A percentile compares a stretch with the other conserved stretches of the same genome.
phyloP scores from a whole-genome alignment of 92 coral and sea anemone genomes.

The Palythoa heliodiscus region DNA sequence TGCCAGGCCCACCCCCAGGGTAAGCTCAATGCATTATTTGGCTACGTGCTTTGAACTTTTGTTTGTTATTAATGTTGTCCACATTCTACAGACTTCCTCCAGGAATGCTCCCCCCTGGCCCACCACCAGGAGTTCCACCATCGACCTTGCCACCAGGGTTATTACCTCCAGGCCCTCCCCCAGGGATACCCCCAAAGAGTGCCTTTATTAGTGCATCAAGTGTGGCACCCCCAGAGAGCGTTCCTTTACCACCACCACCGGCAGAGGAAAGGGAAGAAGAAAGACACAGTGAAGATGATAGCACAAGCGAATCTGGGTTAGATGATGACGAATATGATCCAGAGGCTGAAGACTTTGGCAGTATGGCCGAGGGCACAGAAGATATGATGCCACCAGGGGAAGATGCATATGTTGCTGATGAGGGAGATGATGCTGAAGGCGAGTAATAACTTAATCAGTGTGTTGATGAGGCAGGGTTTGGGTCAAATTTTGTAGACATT shows the following conservation, averaged over 20 bases:
- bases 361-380: constrained; percentile 38
- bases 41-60: background rate
- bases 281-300: constrained; percentile 73
- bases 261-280: constrained; percentile 56
- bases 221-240: constrained; percentile 12
- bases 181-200: constrained; percentile 66
- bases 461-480: too few relatives aligned
- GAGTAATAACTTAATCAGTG: background rate
- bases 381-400: constrained; percentile 53
- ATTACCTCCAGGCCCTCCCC: constrained; percentile 69
- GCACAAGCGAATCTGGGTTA: constrained; percentile 88
- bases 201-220: constrained; percentile 25
- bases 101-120: constrained; percentile 75
- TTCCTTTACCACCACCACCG: constrained; percentile 24
- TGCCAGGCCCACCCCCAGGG: constrained; percentile 74
- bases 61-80: background rate
- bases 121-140: constrained; percentile 55
- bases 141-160: constrained; percentile 71
- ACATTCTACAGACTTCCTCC: constrained; percentile 64
- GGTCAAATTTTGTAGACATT: background rate
- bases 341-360: constrained; percentile 60
- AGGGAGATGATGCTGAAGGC: constrained; percentile 40
- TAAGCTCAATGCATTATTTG: constrained; percentile 3
- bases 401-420: constrained; percentile 35
- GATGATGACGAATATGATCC: constrained; percentile 91